A percentile compares a stretch with the other conserved stretches of the same genome.
Evolutionary conservation across 1,140 invertebrate species (phyloP).

Genomic region (Lamellibrachia luymesi): DNA sequence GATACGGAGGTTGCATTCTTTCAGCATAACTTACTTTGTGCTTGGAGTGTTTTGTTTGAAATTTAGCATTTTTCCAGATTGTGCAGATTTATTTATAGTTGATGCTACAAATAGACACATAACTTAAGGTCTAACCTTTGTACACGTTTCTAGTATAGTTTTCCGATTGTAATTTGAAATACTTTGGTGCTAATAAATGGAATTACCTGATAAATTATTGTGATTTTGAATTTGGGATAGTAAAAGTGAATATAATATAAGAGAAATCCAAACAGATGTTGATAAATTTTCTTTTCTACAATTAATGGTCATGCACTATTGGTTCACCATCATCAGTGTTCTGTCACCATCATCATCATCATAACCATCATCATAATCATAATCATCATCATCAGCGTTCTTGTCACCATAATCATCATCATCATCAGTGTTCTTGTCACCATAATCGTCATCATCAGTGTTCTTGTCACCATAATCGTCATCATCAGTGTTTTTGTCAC

Average conservation of each 20-base stretch:
- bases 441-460: conserved; percentile 10
- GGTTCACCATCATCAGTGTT: neutral
- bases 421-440: conserved; percentile 12
- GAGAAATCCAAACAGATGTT: neutral
- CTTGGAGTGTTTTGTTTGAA: neutral
- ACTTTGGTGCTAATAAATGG: neutral
- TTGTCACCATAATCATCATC: neutral
- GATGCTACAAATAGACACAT: no score
- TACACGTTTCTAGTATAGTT: no score
- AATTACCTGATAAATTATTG: neutral
- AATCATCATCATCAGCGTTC: neutral
- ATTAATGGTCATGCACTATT: neutral
- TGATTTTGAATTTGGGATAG: neutral
- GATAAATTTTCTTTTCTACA: neutral
- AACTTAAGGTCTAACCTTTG: no score
- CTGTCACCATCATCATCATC: conserved; percentile 4
- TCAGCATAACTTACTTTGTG: neutral
- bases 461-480: conserved; percentile 4
- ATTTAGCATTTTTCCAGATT: no score
- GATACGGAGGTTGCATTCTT: neutral
- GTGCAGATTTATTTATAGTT: no score
- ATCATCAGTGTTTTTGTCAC: neutral
- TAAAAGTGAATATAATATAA: neutral
- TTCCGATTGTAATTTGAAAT: no score
- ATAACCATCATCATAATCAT: conserved; percentile 16